Percentiles rank a stretch among this genome's conserved stretches.
These are phyloP conservation scores for Acrobasis consociella DNA, from an alignment of 2,888 invertebrate species.

Conservation along the genomic window DNA sequence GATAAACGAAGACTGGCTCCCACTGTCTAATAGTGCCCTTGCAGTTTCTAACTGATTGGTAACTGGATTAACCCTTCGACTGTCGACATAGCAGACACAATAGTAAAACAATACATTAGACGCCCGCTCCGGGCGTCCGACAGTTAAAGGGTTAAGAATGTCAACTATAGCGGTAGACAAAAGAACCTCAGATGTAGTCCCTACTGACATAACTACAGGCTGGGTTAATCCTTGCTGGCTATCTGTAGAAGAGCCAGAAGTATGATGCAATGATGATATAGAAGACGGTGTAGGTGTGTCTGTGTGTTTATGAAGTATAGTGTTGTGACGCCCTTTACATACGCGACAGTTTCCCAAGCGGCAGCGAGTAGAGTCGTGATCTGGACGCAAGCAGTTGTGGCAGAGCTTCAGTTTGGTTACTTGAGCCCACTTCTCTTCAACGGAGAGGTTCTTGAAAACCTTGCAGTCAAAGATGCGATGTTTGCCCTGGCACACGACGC, in stretches of 20 bases:
- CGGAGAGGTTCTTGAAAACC: slow-evolving; percentile 15
- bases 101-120: no score
- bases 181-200: neutral
- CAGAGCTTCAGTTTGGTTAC: slow-evolving; percentile 19
- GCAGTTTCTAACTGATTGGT: neutral
- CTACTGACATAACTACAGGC: neutral
- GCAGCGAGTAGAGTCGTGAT: slow-evolving; percentile 18
- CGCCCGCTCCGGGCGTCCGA: no score
- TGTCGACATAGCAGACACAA: neutral
- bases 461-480: slow-evolving; percentile 26
- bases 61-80: no score
- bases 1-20: neutral
- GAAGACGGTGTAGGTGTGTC: neutral
- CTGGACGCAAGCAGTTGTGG: slow-evolving; percentile 22
- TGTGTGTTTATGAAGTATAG: neutral
- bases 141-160: no score
- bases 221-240: neutral
- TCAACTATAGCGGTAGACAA: neutral
- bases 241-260: neutral
- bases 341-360: slow-evolving; percentile 6
- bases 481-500: slow-evolving; percentile 24
- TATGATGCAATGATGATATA: neutral
- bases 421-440: slow-evolving; percentile 23
- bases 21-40: neutral
- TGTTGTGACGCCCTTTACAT: slow-evolving; percentile 3